These are phyloP conservation scores for Cyrtonyx montezumae DNA, from an alignment of 2,113 vertebrate genomes.

Conservation along the genomic window DNA sequence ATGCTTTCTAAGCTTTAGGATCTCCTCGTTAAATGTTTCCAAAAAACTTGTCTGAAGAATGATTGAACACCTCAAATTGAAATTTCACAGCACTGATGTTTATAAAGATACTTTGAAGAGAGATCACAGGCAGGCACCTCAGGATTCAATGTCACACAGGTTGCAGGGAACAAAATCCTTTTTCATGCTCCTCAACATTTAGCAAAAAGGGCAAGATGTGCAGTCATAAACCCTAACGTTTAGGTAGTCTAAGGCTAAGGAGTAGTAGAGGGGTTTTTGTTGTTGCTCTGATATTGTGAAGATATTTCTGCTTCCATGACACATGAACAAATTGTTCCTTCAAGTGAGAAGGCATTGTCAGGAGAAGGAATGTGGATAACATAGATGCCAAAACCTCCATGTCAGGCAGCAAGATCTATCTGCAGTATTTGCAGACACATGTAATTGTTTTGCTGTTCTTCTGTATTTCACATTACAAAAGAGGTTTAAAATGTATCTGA, in stretches of 20 bases:
- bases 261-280: not conserved
- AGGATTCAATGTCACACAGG: not conserved
- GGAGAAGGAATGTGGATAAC: not conserved
- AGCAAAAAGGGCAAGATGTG: not conserved
- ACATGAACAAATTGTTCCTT: not conserved
- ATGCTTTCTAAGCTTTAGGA: not conserved
- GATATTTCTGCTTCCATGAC: not conserved
- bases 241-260: not conserved
- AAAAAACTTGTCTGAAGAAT: not conserved
- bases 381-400: not conserved
- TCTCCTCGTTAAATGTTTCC: not conserved
- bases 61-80: not conserved
- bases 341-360: not conserved
- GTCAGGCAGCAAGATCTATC: not conserved
- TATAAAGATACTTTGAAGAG: not conserved
- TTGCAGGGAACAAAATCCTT: not conserved
- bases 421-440: not conserved
- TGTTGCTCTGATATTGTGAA: not conserved
- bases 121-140: not conserved
- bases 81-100: not conserved
- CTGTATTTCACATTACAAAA: not conserved
- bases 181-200: fast-evolving
- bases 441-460: not conserved
- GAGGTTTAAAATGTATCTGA: not conserved
- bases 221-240: not conserved